These are phyloP conservation scores for Scolopax rusticola DNA, from an alignment of 2,797 vertebrate species.

Conservation along the genomic window DNA sequence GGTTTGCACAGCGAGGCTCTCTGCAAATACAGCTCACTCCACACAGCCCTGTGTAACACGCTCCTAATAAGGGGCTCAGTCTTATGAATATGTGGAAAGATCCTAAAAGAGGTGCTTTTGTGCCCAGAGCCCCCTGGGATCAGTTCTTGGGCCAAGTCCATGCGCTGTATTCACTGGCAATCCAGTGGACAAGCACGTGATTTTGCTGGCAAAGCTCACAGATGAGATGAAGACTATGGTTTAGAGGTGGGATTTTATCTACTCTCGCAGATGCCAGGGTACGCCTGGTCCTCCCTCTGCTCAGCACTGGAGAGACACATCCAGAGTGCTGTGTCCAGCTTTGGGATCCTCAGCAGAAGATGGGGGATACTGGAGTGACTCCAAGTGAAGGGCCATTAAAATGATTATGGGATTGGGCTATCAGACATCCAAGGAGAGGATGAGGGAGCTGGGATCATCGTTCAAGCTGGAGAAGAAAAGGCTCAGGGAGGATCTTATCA, in stretches of 20 bases:
- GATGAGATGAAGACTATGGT: not conserved
- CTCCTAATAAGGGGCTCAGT: not conserved
- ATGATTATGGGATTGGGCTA: not conserved
- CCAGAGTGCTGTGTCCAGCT: not conserved
- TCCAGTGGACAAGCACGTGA: not conserved
- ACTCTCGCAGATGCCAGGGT: not conserved
- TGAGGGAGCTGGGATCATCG: not conserved
- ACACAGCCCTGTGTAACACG: not conserved
- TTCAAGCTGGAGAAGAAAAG: not conserved
- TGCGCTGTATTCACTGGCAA: not conserved
- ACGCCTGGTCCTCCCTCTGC: not conserved
- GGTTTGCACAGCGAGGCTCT: not conserved
- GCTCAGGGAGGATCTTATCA: not conserved
- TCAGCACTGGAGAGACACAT: not conserved
- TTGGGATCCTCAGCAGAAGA: not conserved
- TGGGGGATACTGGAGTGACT: not conserved
- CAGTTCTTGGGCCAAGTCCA: not conserved
- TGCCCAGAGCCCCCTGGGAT: not conserved
- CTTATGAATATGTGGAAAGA: not conserved
- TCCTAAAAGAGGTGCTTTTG: not conserved
- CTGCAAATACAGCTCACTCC: not conserved
- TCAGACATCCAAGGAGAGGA: not conserved
- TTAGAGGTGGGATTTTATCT: not conserved
- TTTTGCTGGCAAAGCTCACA: not conserved
- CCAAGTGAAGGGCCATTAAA: not conserved